A percentile compares a stretch with the other conserved stretches of the same genome.
Conservation (phyloP, 1,140 invertebrate genomes). For the Eurosta solidaginis region DNA sequence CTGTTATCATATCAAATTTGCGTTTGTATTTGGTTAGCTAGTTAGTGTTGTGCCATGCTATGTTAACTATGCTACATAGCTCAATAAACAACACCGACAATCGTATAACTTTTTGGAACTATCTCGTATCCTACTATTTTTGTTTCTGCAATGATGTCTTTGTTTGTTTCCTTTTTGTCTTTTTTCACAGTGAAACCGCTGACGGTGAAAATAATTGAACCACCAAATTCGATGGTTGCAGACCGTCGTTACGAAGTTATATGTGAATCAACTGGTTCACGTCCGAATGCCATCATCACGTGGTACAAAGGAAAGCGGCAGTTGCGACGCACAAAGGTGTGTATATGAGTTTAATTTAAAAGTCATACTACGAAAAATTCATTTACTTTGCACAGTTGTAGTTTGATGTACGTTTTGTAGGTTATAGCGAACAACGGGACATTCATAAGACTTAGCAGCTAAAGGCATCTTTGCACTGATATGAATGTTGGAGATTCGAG, state of each 20-base stretch:
- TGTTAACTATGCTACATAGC: not conserved
- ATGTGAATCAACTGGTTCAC: constrained; percentile 81
- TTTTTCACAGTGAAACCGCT: constrained; percentile 75
- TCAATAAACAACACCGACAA: no score
- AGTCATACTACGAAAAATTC: no score
- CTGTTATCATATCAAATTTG: not conserved
- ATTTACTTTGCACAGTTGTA: no score
- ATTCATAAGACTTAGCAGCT: no score
- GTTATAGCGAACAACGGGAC: no score
- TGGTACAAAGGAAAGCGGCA: constrained; percentile 86
- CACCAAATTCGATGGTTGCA: constrained; percentile 68
- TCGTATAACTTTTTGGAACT: not conserved
- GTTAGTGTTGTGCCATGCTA: not conserved
- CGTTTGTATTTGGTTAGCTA: not conserved
- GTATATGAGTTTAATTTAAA: constrained; percentile 33
- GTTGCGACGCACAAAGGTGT: constrained; percentile 75
- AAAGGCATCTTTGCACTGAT: no score
- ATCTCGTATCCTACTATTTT: not conserved
- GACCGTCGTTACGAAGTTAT: constrained; percentile 77
- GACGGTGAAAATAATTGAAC: constrained; percentile 73
- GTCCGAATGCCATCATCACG: constrained; percentile 82
- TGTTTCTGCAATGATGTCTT: constrained; percentile 6
- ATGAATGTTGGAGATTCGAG: no score
- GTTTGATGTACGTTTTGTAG: no score
- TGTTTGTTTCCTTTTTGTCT: not conserved